phyloP scores from a whole-genome alignment of 2,113 vertebrate species.

The Albula glossodonta region DNA sequence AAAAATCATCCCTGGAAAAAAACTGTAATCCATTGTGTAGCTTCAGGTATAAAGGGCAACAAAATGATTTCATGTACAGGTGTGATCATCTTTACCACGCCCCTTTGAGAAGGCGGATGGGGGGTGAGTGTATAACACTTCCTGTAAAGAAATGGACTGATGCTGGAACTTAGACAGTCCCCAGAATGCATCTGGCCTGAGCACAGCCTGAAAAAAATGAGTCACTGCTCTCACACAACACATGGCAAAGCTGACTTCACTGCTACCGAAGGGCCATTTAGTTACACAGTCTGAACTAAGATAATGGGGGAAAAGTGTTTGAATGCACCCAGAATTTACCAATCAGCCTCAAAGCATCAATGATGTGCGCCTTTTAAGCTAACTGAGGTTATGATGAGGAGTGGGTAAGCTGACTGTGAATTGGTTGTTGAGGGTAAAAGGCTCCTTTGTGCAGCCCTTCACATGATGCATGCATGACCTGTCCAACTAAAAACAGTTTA shows the following conservation, averaged over 20 bases:
- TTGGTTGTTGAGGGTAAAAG: not conserved
- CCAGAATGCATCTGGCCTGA: not conserved
- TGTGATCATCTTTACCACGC: not conserved
- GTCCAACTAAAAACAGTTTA: not conserved
- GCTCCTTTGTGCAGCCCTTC: not conserved
- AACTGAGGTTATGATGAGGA: not conserved
- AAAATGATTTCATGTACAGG: not conserved
- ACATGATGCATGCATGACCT: not conserved
- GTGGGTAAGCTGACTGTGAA: not conserved
- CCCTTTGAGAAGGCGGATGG: not conserved
- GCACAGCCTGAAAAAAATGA: not conserved
- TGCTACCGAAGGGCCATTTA: not conserved
- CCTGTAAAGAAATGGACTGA: not conserved
- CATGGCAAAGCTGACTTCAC: not conserved
- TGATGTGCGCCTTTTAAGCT: not conserved
- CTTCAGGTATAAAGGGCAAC: not conserved
- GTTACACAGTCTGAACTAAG: too few relatives aligned
- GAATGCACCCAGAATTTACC: too few relatives aligned
- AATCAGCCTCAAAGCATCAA: not conserved
- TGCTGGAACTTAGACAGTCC: not conserved
- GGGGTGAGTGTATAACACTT: not conserved
- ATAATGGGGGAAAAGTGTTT: too few relatives aligned
- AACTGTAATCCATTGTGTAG: not conserved
- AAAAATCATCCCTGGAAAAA: not conserved
- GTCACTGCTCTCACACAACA: not conserved